Evolutionary conservation across 2,797 vertebrate species (phyloP), one percentile per base, ranked within the genome.

Genomic region (Thaleichthys pacificus): DNA sequence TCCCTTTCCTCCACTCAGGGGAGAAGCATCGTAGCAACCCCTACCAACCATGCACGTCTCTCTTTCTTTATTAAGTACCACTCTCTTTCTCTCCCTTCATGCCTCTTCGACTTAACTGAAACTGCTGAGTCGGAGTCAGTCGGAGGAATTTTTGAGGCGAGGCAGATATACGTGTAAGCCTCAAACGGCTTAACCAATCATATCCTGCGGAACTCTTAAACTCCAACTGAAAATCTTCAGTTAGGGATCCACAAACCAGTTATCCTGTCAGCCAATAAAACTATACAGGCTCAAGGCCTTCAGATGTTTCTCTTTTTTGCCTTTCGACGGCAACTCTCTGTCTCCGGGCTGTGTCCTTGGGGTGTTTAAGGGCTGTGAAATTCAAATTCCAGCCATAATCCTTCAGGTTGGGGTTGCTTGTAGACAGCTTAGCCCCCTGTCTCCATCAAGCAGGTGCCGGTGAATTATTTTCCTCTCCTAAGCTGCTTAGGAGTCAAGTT

Each of bases 401-500:
- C 89, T 22, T 68, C 61, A 51, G 71, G 26, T 17, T 19, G 64
- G 26, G 38, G 66, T 47, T 62, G 17, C 60, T 60, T 5, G 22
- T 66, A 76, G 67, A 63, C n/a, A 67, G 70, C 66, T 57, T 19
- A 60, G 58, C 77, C 73, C 84, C 57, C 61, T 71, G 77, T 74
- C 79, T 77, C 84, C 77, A 84, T 84, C 77, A 78, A 88, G 75
- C 78, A 91, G 88, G 90, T 90, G 90, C 87, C 83, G 72, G 77
- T 71, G 79, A 91, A 93, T 93, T 92, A 89, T 82, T 90, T 86
- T 64, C 35, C 74, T 68, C 73, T 68, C 84, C 83, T 93, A 92
- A 94, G 91, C 92, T 75, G 87, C 93, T 93, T 93, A 93, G 49
- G 68, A 82, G 77, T 78, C 80, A 77, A 77, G 83, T 75, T 88